A percentile compares a stretch with the other conserved stretches of the same genome.
These are phyloP conservation scores for Halesus radiatus DNA, from an alignment of 1,140 invertebrate genomes.

Conservation along the genomic window DNA sequence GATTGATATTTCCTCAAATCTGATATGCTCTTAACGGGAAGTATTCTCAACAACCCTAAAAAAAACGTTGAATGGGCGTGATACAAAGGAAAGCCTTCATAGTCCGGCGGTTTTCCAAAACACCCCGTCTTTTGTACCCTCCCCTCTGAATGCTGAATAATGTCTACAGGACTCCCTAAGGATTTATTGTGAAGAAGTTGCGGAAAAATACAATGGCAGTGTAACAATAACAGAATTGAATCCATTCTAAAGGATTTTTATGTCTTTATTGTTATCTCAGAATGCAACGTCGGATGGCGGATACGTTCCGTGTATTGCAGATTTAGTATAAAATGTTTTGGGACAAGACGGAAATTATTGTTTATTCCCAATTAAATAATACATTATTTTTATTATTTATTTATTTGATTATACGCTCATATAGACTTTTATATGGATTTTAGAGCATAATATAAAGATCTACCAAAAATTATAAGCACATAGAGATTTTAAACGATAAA, in stretches of 20 bases:
- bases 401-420: no score
- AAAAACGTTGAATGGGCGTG: not conserved
- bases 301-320: not conserved
- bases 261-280: not conserved
- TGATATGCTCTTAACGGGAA: no score
- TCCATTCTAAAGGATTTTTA: conserved; percentile 12
- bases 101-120: conserved; percentile 7
- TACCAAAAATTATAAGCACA: no score
- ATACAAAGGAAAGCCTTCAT: not conserved
- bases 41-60: no score
- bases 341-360: no score
- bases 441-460: no score
- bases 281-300: not conserved
- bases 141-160: not conserved
- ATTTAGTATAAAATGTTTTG: not conserved
- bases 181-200: conserved; percentile 28
- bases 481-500: no score
- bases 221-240: conserved; percentile 23
- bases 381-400: no score
- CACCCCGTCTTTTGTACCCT: not conserved
- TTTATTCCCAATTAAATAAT: no score
- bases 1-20: no score
- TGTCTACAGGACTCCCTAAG: conserved; percentile 1
- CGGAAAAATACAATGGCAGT: conserved; percentile 21
- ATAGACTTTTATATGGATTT: no score